These are phyloP conservation scores for Spodoptera picta DNA, from an alignment of 2,888 invertebrate species.

Conservation along the genomic window DNA sequence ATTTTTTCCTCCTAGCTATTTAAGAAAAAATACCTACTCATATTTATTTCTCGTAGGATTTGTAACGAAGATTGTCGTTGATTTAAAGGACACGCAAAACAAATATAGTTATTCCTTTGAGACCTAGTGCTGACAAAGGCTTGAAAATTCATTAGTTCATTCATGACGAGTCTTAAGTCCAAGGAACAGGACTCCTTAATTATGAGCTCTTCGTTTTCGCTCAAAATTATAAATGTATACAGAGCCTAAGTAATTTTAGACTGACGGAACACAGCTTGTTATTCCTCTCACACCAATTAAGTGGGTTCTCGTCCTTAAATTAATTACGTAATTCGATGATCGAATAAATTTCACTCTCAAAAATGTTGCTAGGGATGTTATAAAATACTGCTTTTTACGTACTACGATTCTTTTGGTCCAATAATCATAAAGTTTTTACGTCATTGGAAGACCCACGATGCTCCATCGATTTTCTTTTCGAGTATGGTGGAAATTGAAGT, in stretches of 20 bases:
- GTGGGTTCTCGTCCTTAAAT: slow-evolving; percentile 16
- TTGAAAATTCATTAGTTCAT: slow-evolving; percentile 1
- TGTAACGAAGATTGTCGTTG: too few relatives aligned
- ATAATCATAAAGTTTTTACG: slow-evolving; percentile 13
- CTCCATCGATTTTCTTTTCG: slow-evolving; percentile 24
- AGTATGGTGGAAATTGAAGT: background rate
- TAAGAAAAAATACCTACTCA: too few relatives aligned
- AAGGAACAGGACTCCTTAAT: slow-evolving; percentile 9
- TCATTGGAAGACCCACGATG: slow-evolving; percentile 1
- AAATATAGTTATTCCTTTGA: too few relatives aligned
- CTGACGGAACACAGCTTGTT: slow-evolving; percentile 6
- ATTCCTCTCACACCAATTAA: slow-evolving; percentile 18
- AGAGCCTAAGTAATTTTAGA: slow-evolving; percentile 8
- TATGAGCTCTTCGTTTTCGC: slow-evolving; percentile 2
- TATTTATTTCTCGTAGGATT: too few relatives aligned
- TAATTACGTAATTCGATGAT: slow-evolving; percentile 20
- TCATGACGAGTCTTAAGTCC: slow-evolving; percentile 2
- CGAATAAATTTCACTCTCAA: slow-evolving; percentile 21
- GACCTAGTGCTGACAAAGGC: too few relatives aligned
- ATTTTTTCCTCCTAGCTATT: too few relatives aligned
- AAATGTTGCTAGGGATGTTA: slow-evolving; percentile 3
- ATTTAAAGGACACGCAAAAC: too few relatives aligned
- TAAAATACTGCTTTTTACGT: slow-evolving; percentile 6
- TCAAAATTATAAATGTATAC: slow-evolving; percentile 27
- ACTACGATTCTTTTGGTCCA: background rate